phyloP scores from a whole-genome alignment of 1,140 invertebrate species.

The Heliconius nattereri region DNA sequence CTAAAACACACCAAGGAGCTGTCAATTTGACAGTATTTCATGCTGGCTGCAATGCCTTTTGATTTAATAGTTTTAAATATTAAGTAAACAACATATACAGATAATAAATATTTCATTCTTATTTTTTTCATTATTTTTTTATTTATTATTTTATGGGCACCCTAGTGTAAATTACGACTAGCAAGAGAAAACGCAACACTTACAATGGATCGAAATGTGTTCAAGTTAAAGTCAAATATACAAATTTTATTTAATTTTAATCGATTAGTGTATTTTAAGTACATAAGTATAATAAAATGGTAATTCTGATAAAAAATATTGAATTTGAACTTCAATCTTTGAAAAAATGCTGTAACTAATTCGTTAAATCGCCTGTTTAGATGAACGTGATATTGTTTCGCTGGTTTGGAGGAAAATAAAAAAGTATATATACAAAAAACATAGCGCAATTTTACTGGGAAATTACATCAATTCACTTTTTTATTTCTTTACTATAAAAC shows the following conservation, averaged over 20 bases:
- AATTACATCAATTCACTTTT: conserved; percentile 21
- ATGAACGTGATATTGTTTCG: neutral
- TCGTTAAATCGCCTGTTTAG: neutral
- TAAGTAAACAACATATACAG: too few relatives aligned
- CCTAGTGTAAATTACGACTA: neutral
- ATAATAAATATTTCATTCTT: too few relatives aligned
- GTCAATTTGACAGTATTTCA: neutral
- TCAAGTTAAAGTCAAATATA: neutral
- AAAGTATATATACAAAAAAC: conserved; percentile 12
- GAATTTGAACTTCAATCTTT: neutral
- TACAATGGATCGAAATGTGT: neutral
- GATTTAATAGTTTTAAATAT: too few relatives aligned
- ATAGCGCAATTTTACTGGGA: conserved; percentile 22
- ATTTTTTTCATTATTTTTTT: neutral
- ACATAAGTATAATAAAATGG: too few relatives aligned
- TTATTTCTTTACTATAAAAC: conserved; percentile 14
- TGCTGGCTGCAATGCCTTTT: neutral
- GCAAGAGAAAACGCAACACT: neutral
- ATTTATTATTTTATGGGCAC: neutral
- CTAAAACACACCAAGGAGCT: neutral
- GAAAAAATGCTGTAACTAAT: neutral
- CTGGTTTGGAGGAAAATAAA: neutral
- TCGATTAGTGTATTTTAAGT: too few relatives aligned
- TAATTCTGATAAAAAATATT: too few relatives aligned
- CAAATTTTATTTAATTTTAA: neutral